Evolutionary conservation across 2,113 vertebrate genomes (phyloP).

Genomic region (Nerophis ophidion): DNA sequence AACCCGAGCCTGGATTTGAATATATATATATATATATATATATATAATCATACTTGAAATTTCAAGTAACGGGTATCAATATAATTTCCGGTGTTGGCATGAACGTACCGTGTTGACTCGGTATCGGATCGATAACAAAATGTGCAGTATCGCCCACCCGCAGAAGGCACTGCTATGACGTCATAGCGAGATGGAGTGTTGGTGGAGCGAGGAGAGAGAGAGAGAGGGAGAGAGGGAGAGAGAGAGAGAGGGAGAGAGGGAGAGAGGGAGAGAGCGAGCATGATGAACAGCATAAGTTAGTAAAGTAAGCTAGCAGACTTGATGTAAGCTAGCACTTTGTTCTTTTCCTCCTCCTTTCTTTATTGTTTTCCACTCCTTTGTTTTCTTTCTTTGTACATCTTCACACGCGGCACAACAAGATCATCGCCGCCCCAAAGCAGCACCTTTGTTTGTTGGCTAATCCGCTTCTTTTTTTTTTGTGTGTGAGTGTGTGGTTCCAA

Average conservation of each 20-base stretch:
- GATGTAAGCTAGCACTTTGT: slow-evolving; percentile 3
- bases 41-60: too few species aligned
- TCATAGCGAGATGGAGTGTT: too few species aligned
- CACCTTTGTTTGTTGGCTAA: slow-evolving; percentile 9
- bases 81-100: too few species aligned
- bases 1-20: too few species aligned
- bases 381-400: slow-evolving; percentile 23
- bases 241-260: neutral
- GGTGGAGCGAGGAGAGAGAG: too few species aligned
- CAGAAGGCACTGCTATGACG: too few species aligned
- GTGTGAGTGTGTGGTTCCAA: neutral
- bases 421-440: slow-evolving; percentile 9
- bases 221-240: neutral
- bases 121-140: too few species aligned
- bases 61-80: too few species aligned
- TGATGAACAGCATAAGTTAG: slow-evolving; percentile 47
- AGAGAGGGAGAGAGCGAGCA: neutral
- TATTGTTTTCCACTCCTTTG: slow-evolving; percentile 5
- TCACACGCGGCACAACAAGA: slow-evolving; percentile 7
- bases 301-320: slow-evolving; percentile 44
- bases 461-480: slow-evolving; percentile 13
- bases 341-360: too few species aligned
- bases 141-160: too few species aligned
- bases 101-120: too few species aligned
- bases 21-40: too few species aligned